A percentile compares a stretch with the other conserved stretches of the same genome.
phyloP scores from a whole-genome alignment of 2,113 vertebrate genomes.

The Bostrychus sinensis region DNA sequence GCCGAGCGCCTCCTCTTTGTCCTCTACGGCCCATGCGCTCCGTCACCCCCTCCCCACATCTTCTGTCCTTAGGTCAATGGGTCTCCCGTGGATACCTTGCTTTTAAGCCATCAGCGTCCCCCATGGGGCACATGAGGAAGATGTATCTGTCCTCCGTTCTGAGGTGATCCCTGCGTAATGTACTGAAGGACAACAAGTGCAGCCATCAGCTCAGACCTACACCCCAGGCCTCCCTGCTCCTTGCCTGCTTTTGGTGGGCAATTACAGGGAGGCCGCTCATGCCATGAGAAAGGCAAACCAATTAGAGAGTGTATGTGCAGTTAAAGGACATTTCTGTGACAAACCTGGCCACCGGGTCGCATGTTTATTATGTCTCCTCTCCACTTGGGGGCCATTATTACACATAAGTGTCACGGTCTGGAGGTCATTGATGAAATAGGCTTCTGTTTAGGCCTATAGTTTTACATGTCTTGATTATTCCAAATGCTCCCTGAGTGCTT shows the following conservation, averaged over 20 bases:
- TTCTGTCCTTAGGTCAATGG: constrained; percentile 69
- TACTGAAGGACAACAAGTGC: constrained; percentile 64
- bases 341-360: constrained; percentile 64
- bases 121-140: constrained; percentile 70
- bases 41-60: constrained; percentile 16
- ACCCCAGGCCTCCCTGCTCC: constrained; percentile 13
- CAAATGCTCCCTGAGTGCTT: constrained; percentile 66
- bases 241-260: constrained; percentile 49
- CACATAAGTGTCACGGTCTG: constrained; percentile 55
- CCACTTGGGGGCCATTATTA: constrained; percentile 54
- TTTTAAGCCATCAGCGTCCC: constrained; percentile 73
- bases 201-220: constrained; percentile 55
- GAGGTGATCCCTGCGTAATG: constrained; percentile 70
- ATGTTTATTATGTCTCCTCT: constrained; percentile 74
- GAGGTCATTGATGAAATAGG: constrained; percentile 60
- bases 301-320: constrained; percentile 67
- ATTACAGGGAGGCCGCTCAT: constrained; percentile 51
- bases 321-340: constrained; percentile 71
- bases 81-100: constrained; percentile 65
- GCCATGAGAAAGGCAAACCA: constrained; percentile 61
- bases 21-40: constrained; percentile 30
- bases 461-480: constrained; percentile 60
- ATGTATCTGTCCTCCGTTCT: constrained; percentile 70
- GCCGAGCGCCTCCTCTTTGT: constrained; percentile 74
- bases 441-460: constrained; percentile 47